Conservation (phyloP, 2,113 vertebrate species). For the Aspiorhynchus laticeps region DNA sequence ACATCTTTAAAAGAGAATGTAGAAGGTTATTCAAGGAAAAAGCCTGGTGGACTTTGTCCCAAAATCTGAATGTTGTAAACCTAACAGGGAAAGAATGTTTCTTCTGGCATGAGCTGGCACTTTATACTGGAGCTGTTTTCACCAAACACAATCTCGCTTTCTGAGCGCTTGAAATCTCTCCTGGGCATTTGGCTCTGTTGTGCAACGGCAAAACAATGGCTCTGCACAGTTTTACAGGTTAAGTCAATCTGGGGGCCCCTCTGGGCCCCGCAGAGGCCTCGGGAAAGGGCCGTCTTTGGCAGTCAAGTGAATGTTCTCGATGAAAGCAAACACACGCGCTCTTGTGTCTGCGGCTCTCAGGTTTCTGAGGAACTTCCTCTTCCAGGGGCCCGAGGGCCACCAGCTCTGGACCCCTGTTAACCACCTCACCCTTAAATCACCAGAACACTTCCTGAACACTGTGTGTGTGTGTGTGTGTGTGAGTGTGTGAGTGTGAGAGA, state of each 20-base stretch:
- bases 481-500: too few relatives aligned
- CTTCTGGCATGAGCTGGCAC: neutral
- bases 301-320: slow-evolving; percentile 17
- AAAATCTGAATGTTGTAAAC: neutral
- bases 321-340: slow-evolving; percentile 48
- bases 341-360: slow-evolving; percentile 41
- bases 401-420: neutral
- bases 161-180: neutral
- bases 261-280: slow-evolving; percentile 14
- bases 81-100: slow-evolving; percentile 6
- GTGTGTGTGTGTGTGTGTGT: too few relatives aligned
- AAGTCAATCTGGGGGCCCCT: slow-evolving; percentile 4
- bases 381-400: neutral
- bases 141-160: neutral
- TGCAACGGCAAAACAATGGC: neutral
- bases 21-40: neutral
- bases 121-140: neutral
- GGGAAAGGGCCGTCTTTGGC: neutral
- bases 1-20: neutral
- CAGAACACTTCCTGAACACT: slow-evolving; percentile 3
- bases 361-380: slow-evolving; percentile 56
- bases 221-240: neutral
- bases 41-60: neutral
- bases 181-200: neutral
- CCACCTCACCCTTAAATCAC: neutral